Evolutionary conservation across 2,888 invertebrate species (phyloP).

Genomic region (Rosalia funebris): DNA sequence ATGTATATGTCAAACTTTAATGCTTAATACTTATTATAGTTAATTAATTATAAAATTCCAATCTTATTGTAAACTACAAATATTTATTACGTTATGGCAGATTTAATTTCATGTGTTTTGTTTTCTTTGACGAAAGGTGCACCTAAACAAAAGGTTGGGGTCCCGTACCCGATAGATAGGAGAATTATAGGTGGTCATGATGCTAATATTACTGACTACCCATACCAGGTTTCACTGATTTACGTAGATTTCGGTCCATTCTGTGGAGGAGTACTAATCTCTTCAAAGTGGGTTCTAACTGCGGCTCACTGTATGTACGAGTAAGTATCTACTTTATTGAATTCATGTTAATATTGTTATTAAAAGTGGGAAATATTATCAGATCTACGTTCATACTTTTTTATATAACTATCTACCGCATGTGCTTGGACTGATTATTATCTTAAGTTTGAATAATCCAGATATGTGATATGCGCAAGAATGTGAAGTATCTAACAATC

Average conservation of each 20-base stretch:
- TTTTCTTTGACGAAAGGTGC: neutral
- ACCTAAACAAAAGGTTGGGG: neutral
- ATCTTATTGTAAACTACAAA: no score
- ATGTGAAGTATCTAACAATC: neutral
- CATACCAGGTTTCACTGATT: slow-evolving; percentile 16
- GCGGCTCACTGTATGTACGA: neutral
- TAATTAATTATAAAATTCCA: no score
- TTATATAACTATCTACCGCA: neutral
- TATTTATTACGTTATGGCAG: no score
- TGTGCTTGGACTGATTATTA: neutral
- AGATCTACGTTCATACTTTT: neutral
- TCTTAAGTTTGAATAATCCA: neutral
- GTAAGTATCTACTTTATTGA: neutral
- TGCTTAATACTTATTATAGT: no score
- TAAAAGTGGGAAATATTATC: neutral
- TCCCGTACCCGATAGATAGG: neutral
- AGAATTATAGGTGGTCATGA: slow-evolving; percentile 22
- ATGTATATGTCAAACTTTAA: no score
- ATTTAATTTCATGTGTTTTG: no score
- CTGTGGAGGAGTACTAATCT: neutral
- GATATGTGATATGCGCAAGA: neutral
- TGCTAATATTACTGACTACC: slow-evolving; percentile 23
- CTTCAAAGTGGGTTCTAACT: neutral
- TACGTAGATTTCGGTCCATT: neutral
- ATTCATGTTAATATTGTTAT: neutral